These are phyloP conservation scores for Hemicrepidius hirtus DNA, from an alignment of 2,888 invertebrate genomes.

Conservation along the genomic window DNA sequence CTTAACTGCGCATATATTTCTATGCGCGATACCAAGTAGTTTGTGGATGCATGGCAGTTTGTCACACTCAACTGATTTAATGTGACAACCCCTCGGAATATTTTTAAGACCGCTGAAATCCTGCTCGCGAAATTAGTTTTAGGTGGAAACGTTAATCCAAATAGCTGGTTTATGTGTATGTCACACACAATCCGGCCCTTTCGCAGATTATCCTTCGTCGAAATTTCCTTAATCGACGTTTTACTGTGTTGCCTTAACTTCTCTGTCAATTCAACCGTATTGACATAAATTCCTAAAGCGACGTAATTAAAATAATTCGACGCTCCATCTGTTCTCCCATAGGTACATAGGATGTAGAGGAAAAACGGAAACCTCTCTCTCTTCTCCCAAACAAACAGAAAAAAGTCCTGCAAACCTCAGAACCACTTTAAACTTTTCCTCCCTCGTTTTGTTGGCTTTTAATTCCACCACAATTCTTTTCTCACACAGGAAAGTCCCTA, in stretches of 20 bases:
- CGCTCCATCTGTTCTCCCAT: no score
- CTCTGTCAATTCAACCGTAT: background rate
- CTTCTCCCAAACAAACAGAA: no score
- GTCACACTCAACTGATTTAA: no score
- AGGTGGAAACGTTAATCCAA: constrained; percentile 3
- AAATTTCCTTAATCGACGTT: constrained; percentile 6
- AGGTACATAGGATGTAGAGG: no score
- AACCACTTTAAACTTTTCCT: background rate
- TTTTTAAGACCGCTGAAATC: no score
- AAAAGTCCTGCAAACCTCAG: background rate
- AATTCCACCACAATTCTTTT: background rate
- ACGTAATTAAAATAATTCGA: no score
- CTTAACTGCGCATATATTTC: no score
- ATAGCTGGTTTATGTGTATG: constrained; percentile 5
- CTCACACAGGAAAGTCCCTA: background rate
- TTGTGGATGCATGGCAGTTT: no score
- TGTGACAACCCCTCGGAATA: no score
- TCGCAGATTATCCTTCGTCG: background rate
- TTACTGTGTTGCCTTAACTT: constrained; percentile 7
- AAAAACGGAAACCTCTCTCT: no score
- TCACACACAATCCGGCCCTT: constrained; percentile 3
- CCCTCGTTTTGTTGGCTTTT: constrained; percentile 3
- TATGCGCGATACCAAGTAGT: no score
- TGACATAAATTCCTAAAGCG: background rate
- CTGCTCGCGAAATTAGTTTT: background rate